Evolutionary conservation across 2,888 invertebrate species (phyloP), one percentile per base, ranked within the genome.

Genomic region (Ennomos erosarius): DNA sequence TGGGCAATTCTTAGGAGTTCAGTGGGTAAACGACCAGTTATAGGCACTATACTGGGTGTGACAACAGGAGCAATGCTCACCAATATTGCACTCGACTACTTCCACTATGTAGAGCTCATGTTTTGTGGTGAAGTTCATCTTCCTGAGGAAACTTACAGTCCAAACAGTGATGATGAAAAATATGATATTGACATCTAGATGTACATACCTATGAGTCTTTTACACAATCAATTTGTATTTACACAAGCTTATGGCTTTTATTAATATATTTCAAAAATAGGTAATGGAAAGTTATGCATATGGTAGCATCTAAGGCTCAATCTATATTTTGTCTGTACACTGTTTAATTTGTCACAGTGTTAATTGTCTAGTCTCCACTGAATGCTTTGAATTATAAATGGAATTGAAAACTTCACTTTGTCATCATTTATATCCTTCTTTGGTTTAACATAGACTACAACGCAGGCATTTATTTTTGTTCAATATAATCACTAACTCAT

Each of bases 1-100:
- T 98, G 98, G 97, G 98, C 98, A 9, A 95, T 98, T 38, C 87
- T 97, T 40, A 95, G 97, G 78, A 96, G 96, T 69, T 92, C 96
- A 38, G 90, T 98, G 45, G 97, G 97, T 0, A 93, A 95, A 67
- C 94, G 95, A 79, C 94, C 95, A 42, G 82, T 94, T 6, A 72
- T 96, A 26, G 95, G 96, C 68, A 95, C 95, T 35, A 70, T 94
- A 37, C 91, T 95, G 66, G 97, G 97, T 35, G 78, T 97, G n/a
- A 91, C 94, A 26, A 94, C 96, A 39, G 95, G 96, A 56, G 85
- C 94, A 46, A 94, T 94, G 64, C 86, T 96, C 34, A 93, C 95
- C 38, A 93, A 93, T 65, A 90, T 94, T 69, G 95, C 95, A 60
- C 86, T 93, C 69, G 94, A 93, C 77, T 96, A 95, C 82, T 91